These are phyloP conservation scores for Nomada fabriciana DNA, from an alignment of 2,888 invertebrate species.

Conservation along the genomic window DNA sequence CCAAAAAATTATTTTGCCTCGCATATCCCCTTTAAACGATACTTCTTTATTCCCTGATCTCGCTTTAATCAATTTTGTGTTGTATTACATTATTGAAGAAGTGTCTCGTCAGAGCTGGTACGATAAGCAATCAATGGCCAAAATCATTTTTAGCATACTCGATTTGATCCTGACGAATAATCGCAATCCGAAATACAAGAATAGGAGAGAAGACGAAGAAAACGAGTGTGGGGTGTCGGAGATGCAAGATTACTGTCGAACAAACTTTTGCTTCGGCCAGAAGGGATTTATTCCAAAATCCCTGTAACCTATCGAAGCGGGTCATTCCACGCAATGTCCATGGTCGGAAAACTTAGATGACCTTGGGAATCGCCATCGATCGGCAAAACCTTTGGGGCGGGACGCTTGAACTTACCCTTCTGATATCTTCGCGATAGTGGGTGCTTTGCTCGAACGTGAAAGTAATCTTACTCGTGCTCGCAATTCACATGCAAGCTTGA, in stretches of 20 bases:
- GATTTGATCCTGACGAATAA: conserved; percentile 75
- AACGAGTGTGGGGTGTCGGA: conserved; percentile 64
- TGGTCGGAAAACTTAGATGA: conserved; percentile 73
- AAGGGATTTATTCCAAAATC: conserved; percentile 73
- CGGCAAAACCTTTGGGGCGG: conserved; percentile 60
- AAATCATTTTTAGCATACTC: conserved; percentile 71
- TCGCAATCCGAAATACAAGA: conserved; percentile 58
- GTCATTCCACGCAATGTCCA: conserved; percentile 73
- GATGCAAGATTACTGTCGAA: conserved; percentile 72
- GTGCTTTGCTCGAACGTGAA: conserved; percentile 44
- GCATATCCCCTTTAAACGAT: not conserved
- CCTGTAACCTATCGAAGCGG: conserved; percentile 72
- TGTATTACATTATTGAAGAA: not conserved
- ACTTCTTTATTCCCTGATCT: not conserved
- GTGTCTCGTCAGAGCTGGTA: not conserved
- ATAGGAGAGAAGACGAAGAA: conserved; percentile 40
- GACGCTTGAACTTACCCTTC: conserved; percentile 55
- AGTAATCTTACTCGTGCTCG: conserved; percentile 30
- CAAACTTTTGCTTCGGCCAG: conserved; percentile 71
- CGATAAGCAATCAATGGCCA: conserved; percentile 31
- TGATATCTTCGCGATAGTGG: conserved; percentile 52
- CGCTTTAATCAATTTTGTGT: too few relatives aligned
- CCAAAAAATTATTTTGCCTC: too few relatives aligned
- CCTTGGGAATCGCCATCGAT: conserved; percentile 77
- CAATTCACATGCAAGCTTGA: not conserved